Evolutionary conservation across 1,140 invertebrate species (phyloP).

Genomic region (Trichonephila clavipes): DNA sequence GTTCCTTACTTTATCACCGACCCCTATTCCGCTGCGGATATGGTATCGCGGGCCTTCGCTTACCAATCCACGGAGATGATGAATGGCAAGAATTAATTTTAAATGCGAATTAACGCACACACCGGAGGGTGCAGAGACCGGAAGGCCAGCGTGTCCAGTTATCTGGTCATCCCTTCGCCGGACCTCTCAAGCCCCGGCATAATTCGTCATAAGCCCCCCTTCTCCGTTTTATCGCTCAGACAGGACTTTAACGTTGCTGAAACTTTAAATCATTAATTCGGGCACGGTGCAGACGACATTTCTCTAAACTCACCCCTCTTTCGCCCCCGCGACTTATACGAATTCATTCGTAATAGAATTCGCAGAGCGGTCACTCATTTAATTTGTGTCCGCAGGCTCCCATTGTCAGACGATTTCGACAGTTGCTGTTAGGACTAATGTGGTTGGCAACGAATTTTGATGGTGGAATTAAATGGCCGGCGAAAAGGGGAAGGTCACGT

Average conservation of each 20-base stretch:
- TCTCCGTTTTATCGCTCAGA: conserved; percentile 28
- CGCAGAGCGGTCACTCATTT: conserved; percentile 20
- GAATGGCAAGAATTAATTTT: conserved; percentile 34
- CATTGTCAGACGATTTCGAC: conserved; percentile 28
- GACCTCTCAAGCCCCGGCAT: background rate
- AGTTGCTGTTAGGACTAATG: conserved; percentile 1
- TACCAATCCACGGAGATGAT: conserved; percentile 1
- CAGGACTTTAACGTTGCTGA: conserved; percentile 9
- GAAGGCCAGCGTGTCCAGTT: conserved; percentile 28
- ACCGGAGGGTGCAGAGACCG: conserved; percentile 13
- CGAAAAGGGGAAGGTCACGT: background rate
- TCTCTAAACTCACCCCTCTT: background rate
- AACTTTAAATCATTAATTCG: conserved; percentile 41
- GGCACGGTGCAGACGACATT: conserved; percentile 16
- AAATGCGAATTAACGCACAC: conserved; percentile 29
- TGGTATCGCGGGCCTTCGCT: background rate
- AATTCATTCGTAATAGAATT: conserved; percentile 41
- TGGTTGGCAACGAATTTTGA: conserved; percentile 6
- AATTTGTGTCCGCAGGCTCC: background rate
- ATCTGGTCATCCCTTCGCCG: conserved; percentile 20
- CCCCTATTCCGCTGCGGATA: background rate
- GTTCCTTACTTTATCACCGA: background rate
- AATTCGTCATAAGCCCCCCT: conserved; percentile 34
- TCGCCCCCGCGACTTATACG: background rate
- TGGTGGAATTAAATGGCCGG: conserved; percentile 7